phyloP scores from a whole-genome alignment of 2,113 vertebrate species.

The Pipra filicauda region DNA sequence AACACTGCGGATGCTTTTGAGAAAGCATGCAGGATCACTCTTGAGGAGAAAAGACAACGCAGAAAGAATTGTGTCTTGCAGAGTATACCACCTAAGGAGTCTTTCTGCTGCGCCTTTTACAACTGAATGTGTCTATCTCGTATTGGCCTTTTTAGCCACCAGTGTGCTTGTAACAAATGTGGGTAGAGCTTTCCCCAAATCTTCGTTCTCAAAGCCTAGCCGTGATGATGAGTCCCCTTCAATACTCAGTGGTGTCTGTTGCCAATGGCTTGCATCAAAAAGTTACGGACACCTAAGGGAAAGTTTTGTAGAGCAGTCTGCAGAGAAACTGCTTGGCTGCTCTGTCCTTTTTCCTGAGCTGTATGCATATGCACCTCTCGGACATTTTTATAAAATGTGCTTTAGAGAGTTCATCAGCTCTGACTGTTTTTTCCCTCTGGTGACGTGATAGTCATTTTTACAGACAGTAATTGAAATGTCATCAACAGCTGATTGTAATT shows the following conservation, averaged over 20 bases:
- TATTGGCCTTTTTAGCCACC: no score
- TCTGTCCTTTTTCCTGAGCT: neutral
- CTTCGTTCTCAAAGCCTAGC: no score
- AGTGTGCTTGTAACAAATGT: no score
- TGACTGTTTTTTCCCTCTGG: neutral
- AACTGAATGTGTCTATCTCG: no score
- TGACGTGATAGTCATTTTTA: constrained; percentile 20
- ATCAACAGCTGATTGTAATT: neutral
- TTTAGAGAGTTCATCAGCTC: constrained; percentile 13
- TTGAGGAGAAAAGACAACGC: no score
- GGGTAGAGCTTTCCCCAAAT: no score
- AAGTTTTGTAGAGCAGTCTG: neutral
- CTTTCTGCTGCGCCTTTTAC: no score
- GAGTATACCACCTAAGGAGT: no score
- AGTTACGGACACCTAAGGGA: neutral
- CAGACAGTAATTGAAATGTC: constrained; percentile 12
- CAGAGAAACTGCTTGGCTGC: neutral
- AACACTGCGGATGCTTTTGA: no score
- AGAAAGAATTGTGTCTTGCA: no score
- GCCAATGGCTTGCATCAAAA: neutral
- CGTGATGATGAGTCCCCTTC: neutral
- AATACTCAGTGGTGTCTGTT: neutral
- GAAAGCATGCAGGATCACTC: no score
- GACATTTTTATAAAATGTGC: neutral
- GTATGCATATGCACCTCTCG: neutral